A percentile compares a stretch with the other conserved stretches of the same genome.
Evolutionary conservation across 2,797 vertebrate genomes (phyloP).

Genomic region (Sciaenops ocellatus): DNA sequence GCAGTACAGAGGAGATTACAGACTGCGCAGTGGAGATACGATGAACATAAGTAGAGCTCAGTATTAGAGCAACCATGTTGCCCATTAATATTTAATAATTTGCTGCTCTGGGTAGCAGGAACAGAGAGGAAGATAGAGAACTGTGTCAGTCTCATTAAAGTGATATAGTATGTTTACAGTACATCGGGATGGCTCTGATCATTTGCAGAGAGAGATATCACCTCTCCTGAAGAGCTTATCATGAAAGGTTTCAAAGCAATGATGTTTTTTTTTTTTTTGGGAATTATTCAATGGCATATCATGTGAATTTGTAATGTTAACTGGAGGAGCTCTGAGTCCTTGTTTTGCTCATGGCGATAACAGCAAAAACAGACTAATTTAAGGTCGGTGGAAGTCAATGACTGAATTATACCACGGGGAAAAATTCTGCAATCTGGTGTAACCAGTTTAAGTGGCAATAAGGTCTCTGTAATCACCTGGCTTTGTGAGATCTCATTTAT

Average conservation of each 20-base stretch:
- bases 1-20: conserved; percentile 48
- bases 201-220: conserved; percentile 23
- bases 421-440: conserved; percentile 25
- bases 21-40: conserved; percentile 41
- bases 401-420: conserved; percentile 18
- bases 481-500: conserved; percentile 13
- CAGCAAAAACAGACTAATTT: conserved; percentile 25
- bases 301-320: conserved; percentile 15
- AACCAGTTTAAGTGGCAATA: conserved; percentile 15
- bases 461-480: conserved; percentile 27
- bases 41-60: conserved; percentile 70
- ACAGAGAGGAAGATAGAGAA: conserved; percentile 68
- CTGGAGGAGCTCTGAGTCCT: neutral
- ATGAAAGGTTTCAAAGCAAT: conserved; percentile 22
- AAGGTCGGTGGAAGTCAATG: conserved; percentile 14
- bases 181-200: conserved; percentile 40
- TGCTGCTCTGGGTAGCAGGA: conserved; percentile 69
- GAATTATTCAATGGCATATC: conserved; percentile 18
- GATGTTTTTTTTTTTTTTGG: neutral
- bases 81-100: conserved; percentile 79
- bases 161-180: conserved; percentile 64
- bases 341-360: conserved; percentile 29
- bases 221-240: conserved; percentile 6
- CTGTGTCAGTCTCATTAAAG: conserved; percentile 79
- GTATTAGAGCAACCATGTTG: conserved; percentile 77